Evolutionary conservation across 2,888 invertebrate genomes (phyloP).

Genomic region (Sabatieria punctata): DNA sequence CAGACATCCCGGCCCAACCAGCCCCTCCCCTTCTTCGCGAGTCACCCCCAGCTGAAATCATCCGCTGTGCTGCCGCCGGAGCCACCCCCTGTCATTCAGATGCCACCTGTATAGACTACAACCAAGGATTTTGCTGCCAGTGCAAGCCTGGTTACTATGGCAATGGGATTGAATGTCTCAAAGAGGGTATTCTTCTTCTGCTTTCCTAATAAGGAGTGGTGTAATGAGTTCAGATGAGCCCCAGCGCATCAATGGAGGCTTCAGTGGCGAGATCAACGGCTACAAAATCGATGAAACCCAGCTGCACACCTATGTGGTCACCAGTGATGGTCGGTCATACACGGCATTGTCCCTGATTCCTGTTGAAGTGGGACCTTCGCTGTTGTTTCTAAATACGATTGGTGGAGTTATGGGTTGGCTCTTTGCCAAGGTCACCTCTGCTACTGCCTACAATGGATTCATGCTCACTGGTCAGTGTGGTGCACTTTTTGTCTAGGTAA

Average conservation of each 20-base stretch:
- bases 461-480: slow-evolving; percentile 41
- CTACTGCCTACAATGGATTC: slow-evolving; percentile 67
- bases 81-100: slow-evolving; percentile 50
- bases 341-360: slow-evolving; percentile 67
- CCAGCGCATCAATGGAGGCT: slow-evolving; percentile 66
- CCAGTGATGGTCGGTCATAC: slow-evolving; percentile 66
- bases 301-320: slow-evolving; percentile 77
- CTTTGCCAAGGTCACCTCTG: slow-evolving; percentile 60
- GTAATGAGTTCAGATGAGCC: slow-evolving; percentile 60
- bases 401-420: slow-evolving; percentile 78
- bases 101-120: slow-evolving; percentile 63
- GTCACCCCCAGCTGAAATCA: not conserved
- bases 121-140: slow-evolving; percentile 69
- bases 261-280: slow-evolving; percentile 67
- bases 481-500: too few relatives aligned
- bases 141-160: slow-evolving; percentile 67
- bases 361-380: slow-evolving; percentile 52
- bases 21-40: too few relatives aligned
- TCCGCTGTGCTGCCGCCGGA: not conserved
- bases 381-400: slow-evolving; percentile 64
- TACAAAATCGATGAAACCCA: slow-evolving; percentile 53
- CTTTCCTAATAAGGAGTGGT: too few relatives aligned
- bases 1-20: too few relatives aligned
- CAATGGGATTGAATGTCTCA: slow-evolving; percentile 75
- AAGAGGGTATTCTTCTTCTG: slow-evolving; percentile 51